Percentiles rank a stretch among this genome's conserved stretches.
Evolutionary conservation across 2,888 invertebrate genomes (phyloP).

Genomic region (Eristalis pertinax): DNA sequence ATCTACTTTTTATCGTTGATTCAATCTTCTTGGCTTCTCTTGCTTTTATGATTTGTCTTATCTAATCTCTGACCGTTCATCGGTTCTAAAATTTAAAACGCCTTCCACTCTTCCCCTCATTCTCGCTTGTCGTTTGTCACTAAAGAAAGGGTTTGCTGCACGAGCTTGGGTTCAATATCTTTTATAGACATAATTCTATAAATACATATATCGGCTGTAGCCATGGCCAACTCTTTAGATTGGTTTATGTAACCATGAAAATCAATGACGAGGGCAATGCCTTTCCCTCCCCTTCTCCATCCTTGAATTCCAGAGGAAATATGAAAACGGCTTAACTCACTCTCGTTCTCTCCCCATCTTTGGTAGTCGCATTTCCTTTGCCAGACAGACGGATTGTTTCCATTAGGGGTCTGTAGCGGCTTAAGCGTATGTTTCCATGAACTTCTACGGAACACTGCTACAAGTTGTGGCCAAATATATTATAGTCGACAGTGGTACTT

Average conservation of each 20-base stretch:
- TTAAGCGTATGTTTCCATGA: neutral
- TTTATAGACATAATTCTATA: conserved; percentile 23
- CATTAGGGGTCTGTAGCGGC: neutral
- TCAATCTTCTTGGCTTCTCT: too few species aligned
- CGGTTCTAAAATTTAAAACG: neutral
- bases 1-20: too few species aligned
- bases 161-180: conserved; percentile 5
- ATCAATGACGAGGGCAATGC: conserved; percentile 44
- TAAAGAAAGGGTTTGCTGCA: neutral
- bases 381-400: conserved; percentile 21
- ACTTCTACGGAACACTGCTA: neutral
- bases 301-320: neutral
- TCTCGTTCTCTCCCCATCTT: conserved; percentile 18
- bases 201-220: neutral
- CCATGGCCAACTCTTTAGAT: neutral
- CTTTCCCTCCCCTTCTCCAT: conserved; percentile 3
- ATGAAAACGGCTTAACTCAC: neutral
- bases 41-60: neutral
- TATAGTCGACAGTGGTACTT: neutral
- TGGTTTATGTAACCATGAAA: conserved; percentile 6
- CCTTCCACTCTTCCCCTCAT: neutral
- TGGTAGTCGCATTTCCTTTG: neutral
- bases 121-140: neutral
- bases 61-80: neutral
- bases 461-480: neutral